phyloP scores from a whole-genome alignment of 2,797 vertebrate species.

The Florisuga fusca region DNA sequence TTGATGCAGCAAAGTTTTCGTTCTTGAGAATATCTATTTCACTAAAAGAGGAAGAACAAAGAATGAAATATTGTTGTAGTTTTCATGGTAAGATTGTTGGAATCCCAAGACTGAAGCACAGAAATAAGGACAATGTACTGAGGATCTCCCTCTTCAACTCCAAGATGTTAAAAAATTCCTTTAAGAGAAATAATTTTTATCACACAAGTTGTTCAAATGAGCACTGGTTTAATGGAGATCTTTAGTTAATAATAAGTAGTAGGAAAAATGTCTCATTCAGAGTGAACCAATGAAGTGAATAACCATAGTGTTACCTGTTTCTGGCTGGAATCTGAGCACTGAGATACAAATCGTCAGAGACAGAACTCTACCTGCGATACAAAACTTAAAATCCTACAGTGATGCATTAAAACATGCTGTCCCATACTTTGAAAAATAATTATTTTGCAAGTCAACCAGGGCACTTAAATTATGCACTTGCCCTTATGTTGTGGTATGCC shows the following conservation, averaged over 20 bases:
- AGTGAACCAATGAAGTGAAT: background rate
- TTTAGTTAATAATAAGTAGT: background rate
- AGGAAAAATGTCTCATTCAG: background rate
- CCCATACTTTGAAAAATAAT: background rate
- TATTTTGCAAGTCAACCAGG: background rate
- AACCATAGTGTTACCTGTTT: background rate
- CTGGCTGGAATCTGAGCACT: background rate
- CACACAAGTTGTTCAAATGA: background rate
- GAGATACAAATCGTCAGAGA: background rate
- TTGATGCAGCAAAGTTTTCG: constrained; percentile 80
- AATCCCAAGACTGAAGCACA: background rate
- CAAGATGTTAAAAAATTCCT: background rate
- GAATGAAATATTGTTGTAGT: background rate
- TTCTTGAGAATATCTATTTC: constrained; percentile 92
- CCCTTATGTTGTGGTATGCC: too few relatives aligned
- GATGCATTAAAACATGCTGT: background rate
- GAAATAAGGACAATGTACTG: background rate
- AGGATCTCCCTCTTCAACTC: background rate
- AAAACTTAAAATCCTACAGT: background rate
- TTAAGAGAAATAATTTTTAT: background rate
- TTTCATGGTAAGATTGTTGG: background rate
- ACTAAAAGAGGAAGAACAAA: constrained; percentile 75
- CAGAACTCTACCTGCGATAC: background rate
- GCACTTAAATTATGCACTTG: background rate
- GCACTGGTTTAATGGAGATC: background rate